phyloP scores from a whole-genome alignment of 2,113 vertebrate species.

The Jaculus jaculus region DNA sequence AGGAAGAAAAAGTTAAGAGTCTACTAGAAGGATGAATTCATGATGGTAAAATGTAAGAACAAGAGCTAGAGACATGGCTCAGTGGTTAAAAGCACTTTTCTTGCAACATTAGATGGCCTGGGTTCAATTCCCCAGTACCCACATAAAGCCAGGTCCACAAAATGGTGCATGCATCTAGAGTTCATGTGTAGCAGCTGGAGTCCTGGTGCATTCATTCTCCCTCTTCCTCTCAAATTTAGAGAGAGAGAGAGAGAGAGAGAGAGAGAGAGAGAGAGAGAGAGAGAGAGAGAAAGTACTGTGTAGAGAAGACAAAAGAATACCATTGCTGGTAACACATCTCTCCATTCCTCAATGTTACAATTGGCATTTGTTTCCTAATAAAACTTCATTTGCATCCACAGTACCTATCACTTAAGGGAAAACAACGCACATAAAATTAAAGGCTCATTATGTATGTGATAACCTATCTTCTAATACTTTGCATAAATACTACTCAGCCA shows the following conservation, averaged over 20 bases:
- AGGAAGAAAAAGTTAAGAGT: background rate
- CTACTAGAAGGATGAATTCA: background rate
- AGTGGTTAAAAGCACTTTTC: too few relatives aligned
- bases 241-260: too few relatives aligned
- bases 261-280: too few relatives aligned
- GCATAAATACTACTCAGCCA: slow-evolving; percentile 7
- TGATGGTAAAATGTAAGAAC: background rate
- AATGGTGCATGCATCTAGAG: too few relatives aligned
- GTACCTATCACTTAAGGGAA: background rate
- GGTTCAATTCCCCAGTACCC: too few relatives aligned
- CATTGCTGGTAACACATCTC: background rate
- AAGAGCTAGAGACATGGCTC: too few relatives aligned
- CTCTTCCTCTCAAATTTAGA: too few relatives aligned
- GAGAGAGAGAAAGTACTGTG: too few relatives aligned
- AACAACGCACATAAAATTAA: background rate
- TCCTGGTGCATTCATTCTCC: too few relatives aligned
- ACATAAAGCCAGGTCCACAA: too few relatives aligned
- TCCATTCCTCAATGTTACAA: background rate
- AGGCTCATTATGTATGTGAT: background rate
- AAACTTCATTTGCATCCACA: background rate
- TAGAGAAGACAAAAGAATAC: background rate
- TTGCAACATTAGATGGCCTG: too few relatives aligned
- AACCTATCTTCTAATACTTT: background rate
- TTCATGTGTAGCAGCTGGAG: too few relatives aligned
- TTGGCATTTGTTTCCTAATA: background rate